Evolutionary conservation across 2,888 invertebrate species (phyloP), one percentile per base, ranked within the genome.

Genomic region (Cerastoderma edule): DNA sequence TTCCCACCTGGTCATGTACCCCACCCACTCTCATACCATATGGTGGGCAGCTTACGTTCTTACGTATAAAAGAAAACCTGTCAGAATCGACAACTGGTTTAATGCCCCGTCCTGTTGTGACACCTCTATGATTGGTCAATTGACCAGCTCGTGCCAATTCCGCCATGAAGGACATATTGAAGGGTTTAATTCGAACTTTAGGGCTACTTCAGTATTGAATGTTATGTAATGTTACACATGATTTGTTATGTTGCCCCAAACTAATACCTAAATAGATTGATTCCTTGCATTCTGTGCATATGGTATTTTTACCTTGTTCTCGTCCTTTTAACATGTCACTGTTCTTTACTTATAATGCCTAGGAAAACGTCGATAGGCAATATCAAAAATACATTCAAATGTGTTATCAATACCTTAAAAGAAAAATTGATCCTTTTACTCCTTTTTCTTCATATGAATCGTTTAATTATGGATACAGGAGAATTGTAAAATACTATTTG

Each of bases 101-200:
- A 32, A 39, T 13, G 16, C 8, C 60, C 27, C 39, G 33, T 60
- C 39, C 39, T 27, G 39, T 60, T 8, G 35, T 60, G 8, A 39
- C 60, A 60, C 60, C 39, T 60, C 13, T 24, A 35, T 60, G 60
- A 60, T 39, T 60, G 32, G 57, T 39, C 60, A 6, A 39, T 60
- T 60, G 24, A 39, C 8, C 22, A 13, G n/a, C 60, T 39, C 60
- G 60, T 33, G 60, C 8, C 60, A 39, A 60, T 33, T 10, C 13
- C 10, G 32, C 39, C 39, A 28, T 27, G 35, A 39, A 60, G 39
- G 22, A 39, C 60, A 39, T 60, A 60, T 60, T 39, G 39, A 8
- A n/a, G 35, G 35, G 6, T 39, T 60, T 39, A 24, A 24, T 8
- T 6, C 10, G 16, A 13, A 22, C 0, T 24, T 60, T 60, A 39